Conservation (phyloP, 2,888 invertebrate species). For the Prenolepis imparis region DNA sequence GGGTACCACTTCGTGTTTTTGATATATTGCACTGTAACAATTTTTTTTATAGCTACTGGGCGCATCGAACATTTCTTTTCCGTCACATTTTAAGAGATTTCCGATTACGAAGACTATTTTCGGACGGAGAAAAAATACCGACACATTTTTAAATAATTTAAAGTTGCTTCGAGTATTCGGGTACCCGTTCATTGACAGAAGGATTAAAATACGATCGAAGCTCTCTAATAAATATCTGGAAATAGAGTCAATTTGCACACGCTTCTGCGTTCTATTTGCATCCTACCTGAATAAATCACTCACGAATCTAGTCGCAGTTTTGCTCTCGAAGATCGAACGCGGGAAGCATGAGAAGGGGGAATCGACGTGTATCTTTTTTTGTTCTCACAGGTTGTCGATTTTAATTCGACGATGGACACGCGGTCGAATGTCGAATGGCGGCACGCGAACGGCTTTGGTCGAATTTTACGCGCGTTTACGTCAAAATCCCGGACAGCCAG, state of each 20-base stretch:
- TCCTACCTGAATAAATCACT: background rate
- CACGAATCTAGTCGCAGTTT: background rate
- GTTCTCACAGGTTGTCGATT: constrained; percentile 37
- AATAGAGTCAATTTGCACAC: background rate
- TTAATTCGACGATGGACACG: constrained; percentile 38
- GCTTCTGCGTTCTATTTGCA: background rate
- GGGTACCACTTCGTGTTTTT: too few relatives aligned
- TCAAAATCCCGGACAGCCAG: constrained; percentile 19
- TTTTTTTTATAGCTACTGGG: too few relatives aligned
- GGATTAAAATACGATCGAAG: background rate
- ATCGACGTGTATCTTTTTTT: background rate
- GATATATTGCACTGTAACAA: too few relatives aligned
- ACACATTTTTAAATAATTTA: too few relatives aligned
- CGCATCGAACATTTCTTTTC: too few relatives aligned
- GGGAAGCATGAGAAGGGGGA: too few relatives aligned
- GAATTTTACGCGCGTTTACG: constrained; percentile 13
- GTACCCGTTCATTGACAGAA: too few relatives aligned
- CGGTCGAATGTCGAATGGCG: background rate
- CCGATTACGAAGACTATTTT: too few relatives aligned
- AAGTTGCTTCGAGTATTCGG: too few relatives aligned
- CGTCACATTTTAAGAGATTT: too few relatives aligned
- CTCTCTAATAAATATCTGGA: background rate
- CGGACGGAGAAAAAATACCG: too few relatives aligned
- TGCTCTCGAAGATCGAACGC: background rate
- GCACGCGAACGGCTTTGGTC: constrained; percentile 11